Evolutionary conservation across 2,113 vertebrate genomes (phyloP).

Genomic region (Tragelaphus strepsiceros): DNA sequence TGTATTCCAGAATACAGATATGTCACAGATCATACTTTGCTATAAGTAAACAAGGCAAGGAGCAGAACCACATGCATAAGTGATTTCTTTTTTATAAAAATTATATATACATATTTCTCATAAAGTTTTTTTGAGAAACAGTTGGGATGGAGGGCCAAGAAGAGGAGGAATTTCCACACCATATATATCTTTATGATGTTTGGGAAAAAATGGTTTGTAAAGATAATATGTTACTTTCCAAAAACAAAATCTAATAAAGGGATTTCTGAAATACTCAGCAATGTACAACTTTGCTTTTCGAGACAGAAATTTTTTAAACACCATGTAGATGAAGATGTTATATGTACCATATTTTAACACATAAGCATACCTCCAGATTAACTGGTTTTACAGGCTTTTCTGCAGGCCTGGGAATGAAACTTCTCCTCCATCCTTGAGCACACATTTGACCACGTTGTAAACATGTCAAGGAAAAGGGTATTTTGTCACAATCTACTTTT

Average conservation of each 20-base stretch:
- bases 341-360: background rate
- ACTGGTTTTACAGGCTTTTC: background rate
- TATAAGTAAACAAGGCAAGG: background rate
- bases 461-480: background rate
- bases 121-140: background rate
- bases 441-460: background rate
- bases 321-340: background rate
- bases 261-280: background rate
- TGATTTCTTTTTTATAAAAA: background rate
- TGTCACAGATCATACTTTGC: background rate
- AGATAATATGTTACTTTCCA: background rate
- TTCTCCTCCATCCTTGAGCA: background rate
- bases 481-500: background rate
- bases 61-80: background rate
- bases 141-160: background rate
- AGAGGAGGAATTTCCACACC: background rate
- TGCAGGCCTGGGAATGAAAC: background rate
- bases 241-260: background rate
- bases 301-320: background rate
- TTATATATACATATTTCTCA: background rate
- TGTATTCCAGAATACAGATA: background rate
- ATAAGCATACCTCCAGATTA: background rate
- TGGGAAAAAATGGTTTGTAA: background rate
- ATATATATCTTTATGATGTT: background rate
- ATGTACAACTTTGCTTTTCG: background rate